Percentiles rank a stretch among this genome's conserved stretches.
Evolutionary conservation across 2,113 vertebrate species (phyloP).

Genomic region (Larimichthys polyactis): DNA sequence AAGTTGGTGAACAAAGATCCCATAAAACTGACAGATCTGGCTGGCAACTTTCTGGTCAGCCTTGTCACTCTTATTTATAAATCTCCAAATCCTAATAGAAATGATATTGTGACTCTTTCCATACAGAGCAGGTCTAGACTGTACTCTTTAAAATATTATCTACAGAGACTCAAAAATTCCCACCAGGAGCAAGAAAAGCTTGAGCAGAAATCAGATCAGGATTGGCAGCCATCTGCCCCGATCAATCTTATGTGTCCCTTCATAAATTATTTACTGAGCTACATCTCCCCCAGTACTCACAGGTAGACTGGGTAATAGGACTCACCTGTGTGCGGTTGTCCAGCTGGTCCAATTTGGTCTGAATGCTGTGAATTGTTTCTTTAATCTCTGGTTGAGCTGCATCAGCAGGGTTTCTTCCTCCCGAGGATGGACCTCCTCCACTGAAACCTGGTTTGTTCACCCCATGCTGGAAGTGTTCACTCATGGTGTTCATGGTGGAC

Average conservation of each 20-base stretch:
- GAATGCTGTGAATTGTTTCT: constrained; percentile 90
- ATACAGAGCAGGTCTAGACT: no score
- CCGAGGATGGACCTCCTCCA: constrained; percentile 8
- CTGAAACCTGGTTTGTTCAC: constrained; percentile 56
- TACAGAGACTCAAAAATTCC: no score
- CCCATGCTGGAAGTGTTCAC: constrained; percentile 80
- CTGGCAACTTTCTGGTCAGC: neutral
- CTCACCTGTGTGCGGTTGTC: constrained; percentile 87
- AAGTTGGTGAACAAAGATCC: neutral
- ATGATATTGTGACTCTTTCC: no score
- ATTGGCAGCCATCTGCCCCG: neutral
- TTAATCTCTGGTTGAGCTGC: constrained; percentile 90
- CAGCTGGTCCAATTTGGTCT: constrained; percentile 91
- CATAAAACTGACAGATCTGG: neutral
- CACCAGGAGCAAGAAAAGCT: no score
- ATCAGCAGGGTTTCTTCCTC: constrained; percentile 86
- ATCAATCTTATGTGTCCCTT: neutral
- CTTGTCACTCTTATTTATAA: no score
- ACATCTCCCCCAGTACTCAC: neutral
- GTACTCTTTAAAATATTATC: no score
- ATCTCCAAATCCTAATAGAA: no score
- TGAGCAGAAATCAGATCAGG: neutral
- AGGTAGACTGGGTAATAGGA: neutral
- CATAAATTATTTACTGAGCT: neutral
- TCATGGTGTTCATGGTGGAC: constrained; percentile 82